phyloP scores from a whole-genome alignment of 2,797 vertebrate species.

The Atherinosoma microstoma region DNA sequence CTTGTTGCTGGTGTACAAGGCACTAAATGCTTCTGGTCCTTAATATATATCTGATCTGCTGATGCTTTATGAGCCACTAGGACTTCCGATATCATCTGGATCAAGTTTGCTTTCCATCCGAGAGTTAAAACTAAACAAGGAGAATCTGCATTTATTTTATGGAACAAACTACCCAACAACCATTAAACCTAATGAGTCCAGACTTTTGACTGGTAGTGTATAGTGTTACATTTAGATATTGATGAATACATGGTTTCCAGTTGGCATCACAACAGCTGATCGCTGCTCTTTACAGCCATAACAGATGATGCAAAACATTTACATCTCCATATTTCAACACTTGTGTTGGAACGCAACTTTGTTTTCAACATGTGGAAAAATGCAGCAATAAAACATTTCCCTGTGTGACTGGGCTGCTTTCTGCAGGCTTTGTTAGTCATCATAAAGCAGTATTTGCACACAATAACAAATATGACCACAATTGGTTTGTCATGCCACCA shows the following conservation, averaged over 20 bases:
- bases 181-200: no score
- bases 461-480: background rate
- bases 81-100: no score
- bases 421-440: background rate
- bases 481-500: background rate
- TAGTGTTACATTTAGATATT: background rate
- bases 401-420: background rate
- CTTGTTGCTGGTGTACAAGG: no score
- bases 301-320: background rate
- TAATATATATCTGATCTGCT: no score
- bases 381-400: background rate
- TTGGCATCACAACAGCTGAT: background rate
- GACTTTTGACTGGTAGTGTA: no score
- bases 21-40: no score
- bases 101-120: no score
- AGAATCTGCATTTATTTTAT: no score
- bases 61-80: no score
- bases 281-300: background rate
- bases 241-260: background rate
- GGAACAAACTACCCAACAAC: no score
- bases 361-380: background rate
- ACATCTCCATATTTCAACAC: background rate
- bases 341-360: background rate
- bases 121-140: no score
- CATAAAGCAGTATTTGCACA: background rate